phyloP scores from a whole-genome alignment of 2,113 vertebrate species.

The Oreochromis aureus region DNA sequence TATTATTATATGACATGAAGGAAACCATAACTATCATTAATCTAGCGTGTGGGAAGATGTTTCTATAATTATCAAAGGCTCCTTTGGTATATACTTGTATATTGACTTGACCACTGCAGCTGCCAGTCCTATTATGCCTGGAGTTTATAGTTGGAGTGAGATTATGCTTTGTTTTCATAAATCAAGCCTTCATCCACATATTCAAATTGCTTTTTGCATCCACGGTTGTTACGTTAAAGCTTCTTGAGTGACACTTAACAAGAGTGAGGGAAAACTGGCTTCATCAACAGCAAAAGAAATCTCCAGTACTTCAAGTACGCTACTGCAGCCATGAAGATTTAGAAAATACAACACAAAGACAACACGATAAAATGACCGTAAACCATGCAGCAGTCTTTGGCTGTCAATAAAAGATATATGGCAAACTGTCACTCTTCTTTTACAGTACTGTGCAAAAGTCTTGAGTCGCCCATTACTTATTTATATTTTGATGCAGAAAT shows the following conservation, averaged over 20 bases:
- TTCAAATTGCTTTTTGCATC: background rate
- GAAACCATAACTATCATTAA: constrained; percentile 11
- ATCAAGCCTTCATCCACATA: background rate
- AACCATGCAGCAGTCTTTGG: background rate
- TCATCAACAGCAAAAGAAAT: background rate
- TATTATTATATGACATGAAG: background rate
- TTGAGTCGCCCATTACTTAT: background rate
- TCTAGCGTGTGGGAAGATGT: background rate
- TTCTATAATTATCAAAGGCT: constrained; percentile 14
- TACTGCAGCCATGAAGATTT: background rate
- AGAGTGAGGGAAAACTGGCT: background rate
- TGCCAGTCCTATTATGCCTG: background rate
- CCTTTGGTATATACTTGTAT: background rate
- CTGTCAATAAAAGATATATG: background rate
- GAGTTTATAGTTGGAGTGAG: background rate
- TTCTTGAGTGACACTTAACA: background rate
- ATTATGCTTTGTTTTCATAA: background rate
- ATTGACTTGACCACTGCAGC: background rate
- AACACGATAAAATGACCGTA: background rate
- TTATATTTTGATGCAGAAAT: background rate
- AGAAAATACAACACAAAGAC: background rate
- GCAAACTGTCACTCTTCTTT: background rate
- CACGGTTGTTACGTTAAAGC: background rate
- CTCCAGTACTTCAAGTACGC: background rate
- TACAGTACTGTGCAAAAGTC: background rate